Percentiles rank a stretch among this genome's conserved stretches.
These are phyloP conservation scores for Pelosia muscerda DNA, from an alignment of 2,888 invertebrate genomes.

Conservation along the genomic window DNA sequence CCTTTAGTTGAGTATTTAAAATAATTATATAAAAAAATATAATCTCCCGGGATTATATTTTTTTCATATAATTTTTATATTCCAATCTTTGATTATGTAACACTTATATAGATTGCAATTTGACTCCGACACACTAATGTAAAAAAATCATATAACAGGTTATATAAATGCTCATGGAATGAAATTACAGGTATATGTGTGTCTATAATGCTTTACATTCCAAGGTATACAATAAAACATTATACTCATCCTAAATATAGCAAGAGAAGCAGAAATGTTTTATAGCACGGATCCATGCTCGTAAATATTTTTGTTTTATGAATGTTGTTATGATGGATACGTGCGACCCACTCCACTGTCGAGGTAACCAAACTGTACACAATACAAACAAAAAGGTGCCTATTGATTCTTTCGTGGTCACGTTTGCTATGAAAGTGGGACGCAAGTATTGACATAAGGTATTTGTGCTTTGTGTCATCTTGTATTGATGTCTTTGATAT, in stretches of 20 bases:
- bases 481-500: neutral
- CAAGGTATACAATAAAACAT: neutral
- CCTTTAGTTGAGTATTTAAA: too few relatives aligned
- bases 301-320: conserved; percentile 43
- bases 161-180: neutral
- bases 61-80: too few relatives aligned
- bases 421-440: neutral
- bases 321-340: conserved; percentile 20
- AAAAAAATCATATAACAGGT: too few relatives aligned
- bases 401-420: conserved; percentile 12
- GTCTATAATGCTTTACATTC: neutral
- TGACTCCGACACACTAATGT: too few relatives aligned
- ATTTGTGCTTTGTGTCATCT: conserved; percentile 8
- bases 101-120: too few relatives aligned
- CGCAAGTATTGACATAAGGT: neutral
- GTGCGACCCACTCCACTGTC: conserved; percentile 8
- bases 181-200: neutral
- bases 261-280: conserved; percentile 1
- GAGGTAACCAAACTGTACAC: conserved; percentile 12
- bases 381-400: conserved; percentile 13
- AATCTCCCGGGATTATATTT: too few relatives aligned
- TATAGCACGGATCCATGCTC: conserved; percentile 17
- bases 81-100: too few relatives aligned
- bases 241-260: conserved; percentile 1
- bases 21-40: too few relatives aligned